Conservation (phyloP, 2,113 vertebrate genomes). For the Pterocles burchelli region DNA sequence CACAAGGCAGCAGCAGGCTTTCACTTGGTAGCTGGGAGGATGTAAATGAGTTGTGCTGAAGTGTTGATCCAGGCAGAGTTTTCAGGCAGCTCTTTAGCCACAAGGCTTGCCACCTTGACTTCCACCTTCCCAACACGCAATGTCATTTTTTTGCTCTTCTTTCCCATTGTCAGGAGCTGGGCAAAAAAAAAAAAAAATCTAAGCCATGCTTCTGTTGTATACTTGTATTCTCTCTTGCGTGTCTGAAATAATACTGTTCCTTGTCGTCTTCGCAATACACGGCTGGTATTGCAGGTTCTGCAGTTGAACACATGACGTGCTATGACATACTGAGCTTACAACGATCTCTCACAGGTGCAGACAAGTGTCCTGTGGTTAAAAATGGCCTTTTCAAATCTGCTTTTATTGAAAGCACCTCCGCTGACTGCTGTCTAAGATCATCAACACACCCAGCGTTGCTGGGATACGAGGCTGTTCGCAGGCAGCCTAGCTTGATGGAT, state of each 20-base stretch:
- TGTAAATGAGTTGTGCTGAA: background rate
- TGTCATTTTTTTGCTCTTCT: background rate
- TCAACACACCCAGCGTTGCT: background rate
- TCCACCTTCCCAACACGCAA: background rate
- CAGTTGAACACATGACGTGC: fast-evolving
- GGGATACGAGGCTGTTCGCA: background rate
- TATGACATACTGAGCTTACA: background rate
- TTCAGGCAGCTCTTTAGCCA: background rate
- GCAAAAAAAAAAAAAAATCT: background rate
- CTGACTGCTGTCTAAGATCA: background rate
- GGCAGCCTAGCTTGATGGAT: background rate
- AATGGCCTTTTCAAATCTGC: background rate
- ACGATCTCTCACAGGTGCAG: background rate
- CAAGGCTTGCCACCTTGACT: background rate
- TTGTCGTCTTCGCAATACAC: background rate
- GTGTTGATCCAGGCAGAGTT: background rate
- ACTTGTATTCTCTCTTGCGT: background rate
- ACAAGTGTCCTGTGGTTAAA: background rate
- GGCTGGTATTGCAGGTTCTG: background rate
- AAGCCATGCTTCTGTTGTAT: background rate
- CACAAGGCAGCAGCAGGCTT: background rate
- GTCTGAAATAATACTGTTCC: background rate
- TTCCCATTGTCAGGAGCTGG: background rate
- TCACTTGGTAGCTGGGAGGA: too few relatives aligned
- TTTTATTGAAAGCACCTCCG: background rate